phyloP scores from a whole-genome alignment of 64 coral and sea anemone species.

The Porites lutea region DNA sequence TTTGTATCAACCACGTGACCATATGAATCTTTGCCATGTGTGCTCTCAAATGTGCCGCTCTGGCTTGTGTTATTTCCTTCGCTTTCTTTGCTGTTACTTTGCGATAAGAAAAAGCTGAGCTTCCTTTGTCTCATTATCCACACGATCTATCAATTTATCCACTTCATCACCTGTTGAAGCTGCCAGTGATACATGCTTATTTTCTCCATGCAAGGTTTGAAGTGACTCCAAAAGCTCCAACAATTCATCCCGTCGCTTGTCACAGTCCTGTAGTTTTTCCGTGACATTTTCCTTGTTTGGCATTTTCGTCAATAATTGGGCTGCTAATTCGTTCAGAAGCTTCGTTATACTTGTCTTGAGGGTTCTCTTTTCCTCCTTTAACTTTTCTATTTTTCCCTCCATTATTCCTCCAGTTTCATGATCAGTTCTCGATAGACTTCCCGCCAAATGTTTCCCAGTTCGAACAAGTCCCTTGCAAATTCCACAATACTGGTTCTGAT shows the following conservation, averaged over 20 bases:
- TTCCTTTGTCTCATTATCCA: conserved; percentile 16
- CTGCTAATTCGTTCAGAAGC: conserved; percentile 1
- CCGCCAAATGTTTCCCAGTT: too few relatives aligned
- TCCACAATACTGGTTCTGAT: too few relatives aligned
- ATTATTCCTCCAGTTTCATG: too few relatives aligned
- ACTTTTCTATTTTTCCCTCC: background rate
- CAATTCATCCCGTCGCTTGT: conserved; percentile 19
- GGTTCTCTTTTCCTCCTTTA: conserved; percentile 15
- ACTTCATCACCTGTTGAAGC: conserved; percentile 37
- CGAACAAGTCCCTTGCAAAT: too few relatives aligned
- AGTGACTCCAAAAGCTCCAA: too few relatives aligned
- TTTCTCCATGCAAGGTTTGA: too few relatives aligned
- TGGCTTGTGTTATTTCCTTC: too few relatives aligned
- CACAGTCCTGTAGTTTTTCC: background rate
- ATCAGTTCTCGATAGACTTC: too few relatives aligned
- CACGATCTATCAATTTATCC: conserved; percentile 23
- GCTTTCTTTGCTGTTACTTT: too few relatives aligned
- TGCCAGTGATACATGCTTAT: background rate
- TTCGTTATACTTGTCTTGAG: background rate
- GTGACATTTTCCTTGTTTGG: background rate
- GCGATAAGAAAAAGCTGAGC: background rate
- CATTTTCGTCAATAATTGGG: background rate
- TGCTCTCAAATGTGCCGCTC: background rate
- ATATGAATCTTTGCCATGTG: background rate
- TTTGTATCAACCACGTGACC: conserved; percentile 24